These are phyloP conservation scores for Mus pahari DNA, from an alignment of 2,113 vertebrate species.

Conservation along the genomic window DNA sequence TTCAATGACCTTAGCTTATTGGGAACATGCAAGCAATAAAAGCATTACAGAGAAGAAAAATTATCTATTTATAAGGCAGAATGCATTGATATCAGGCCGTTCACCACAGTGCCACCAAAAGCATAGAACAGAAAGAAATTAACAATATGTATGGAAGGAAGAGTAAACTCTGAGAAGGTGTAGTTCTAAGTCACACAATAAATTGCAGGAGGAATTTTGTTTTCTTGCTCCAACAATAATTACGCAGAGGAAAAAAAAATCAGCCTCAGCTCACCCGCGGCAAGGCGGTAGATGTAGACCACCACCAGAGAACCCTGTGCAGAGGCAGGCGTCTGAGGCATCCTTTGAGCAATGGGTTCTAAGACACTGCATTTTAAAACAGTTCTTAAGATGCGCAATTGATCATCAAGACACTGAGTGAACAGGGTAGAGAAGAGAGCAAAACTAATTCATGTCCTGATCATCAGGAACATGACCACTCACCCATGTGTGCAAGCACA, in stretches of 20 bases:
- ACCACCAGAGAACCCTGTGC: neutral
- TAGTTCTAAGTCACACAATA: neutral
- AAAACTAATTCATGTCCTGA: neutral
- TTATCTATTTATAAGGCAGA: neutral
- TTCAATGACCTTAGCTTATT: neutral
- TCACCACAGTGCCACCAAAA: neutral
- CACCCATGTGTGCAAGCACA: neutral
- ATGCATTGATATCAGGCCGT: neutral
- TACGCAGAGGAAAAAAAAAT: neutral
- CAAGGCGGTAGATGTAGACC: neutral
- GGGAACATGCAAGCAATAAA: neutral
- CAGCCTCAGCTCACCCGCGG: neutral
- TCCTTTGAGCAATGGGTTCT: neutral
- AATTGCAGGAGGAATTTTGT: neutral
- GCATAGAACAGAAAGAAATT: neutral
- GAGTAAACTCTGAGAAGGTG: neutral
- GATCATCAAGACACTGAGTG: neutral
- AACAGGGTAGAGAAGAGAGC: neutral
- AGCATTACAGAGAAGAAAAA: conserved; percentile 46
- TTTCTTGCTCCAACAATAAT: conserved; percentile 19
- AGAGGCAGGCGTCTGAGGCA: neutral
- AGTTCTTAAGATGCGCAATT: neutral
- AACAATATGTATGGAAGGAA: neutral
- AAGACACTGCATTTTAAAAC: neutral
- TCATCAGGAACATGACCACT: neutral